phyloP scores from a whole-genome alignment of 2,113 vertebrate genomes.

The Aspidoscelis tigris region DNA sequence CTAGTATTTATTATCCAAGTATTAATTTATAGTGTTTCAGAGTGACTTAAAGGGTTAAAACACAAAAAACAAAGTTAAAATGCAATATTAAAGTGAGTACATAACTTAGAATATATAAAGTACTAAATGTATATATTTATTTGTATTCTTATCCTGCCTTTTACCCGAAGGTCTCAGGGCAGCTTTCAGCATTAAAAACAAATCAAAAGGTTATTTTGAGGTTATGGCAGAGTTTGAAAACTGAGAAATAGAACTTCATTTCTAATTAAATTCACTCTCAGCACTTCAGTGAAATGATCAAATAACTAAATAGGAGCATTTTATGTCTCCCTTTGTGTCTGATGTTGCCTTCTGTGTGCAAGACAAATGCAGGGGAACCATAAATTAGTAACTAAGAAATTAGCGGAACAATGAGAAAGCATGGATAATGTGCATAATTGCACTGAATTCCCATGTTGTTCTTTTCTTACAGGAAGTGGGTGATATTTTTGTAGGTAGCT shows the following conservation, averaged over 20 bases:
- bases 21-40: too few relatives aligned
- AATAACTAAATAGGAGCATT: neutral
- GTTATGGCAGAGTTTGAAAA: neutral
- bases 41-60: too few relatives aligned
- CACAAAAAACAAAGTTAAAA: too few relatives aligned
- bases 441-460: neutral
- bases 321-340: neutral
- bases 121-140: too few relatives aligned
- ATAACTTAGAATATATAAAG: too few relatives aligned
- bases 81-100: too few relatives aligned
- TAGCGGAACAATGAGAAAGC: neutral
- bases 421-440: neutral
- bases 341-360: neutral
- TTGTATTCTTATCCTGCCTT: too few relatives aligned
- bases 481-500: too few relatives aligned
- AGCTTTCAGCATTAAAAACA: too few relatives aligned
- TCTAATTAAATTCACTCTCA: conserved; percentile 46
- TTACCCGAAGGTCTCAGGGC: too few relatives aligned
- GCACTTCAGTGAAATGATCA: conserved; percentile 17
- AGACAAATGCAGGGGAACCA: neutral
- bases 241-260: conserved; percentile 48
- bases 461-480: neutral
- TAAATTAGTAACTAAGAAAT: neutral
- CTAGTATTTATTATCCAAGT: too few relatives aligned
- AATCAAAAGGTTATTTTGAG: too few relatives aligned